Base-by-base conservation (phyloP, 2,797 vertebrate genomes). In the Spheniscus humboldti region DNA sequence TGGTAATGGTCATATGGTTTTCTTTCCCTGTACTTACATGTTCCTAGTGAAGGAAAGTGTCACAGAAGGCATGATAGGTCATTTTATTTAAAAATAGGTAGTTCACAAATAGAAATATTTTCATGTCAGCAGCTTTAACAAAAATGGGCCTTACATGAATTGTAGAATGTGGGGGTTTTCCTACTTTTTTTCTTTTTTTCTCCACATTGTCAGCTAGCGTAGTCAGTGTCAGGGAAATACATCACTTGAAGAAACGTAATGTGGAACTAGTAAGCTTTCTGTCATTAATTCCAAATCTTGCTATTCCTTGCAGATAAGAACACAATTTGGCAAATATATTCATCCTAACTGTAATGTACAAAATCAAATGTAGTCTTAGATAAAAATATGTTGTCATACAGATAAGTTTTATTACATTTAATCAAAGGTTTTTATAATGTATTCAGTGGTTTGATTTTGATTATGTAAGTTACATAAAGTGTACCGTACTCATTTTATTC, bases 401-500 rank as follows among this genome's bases (percentile, higher is more conserved):
- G 53, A 47, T 76, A 76, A 68, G 9, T 67, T 88, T 50, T 73
- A 18, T 72, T 84, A 5, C 9, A 53, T 55, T 75, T 78, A 22
- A 66, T 78, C 27, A 66, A 8, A 72, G 63, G 17, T 47, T 85
- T 86, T 91, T 75, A 20, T 50, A 62, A 13, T 41, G 20, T 89
- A 33, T 79, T 87, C 0, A 1, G 27, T 68, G 60, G 23, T 86
- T 82, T 88, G 83, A 57, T 88, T 92, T 84, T 82, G 71, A 28
- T 95, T 96, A 87, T 88, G 57, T 95, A 96, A 95, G 77, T 79
- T 89, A 64, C 67, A 62, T 81, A 45, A 82, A 94, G 56, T 83
- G 55, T 93, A 62, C 25, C 3, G 0, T 60, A 76, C 68, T 53
- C 90, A 1, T 59, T 78, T 69, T 88, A n/a, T 82, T 82, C 33